Evolutionary conservation across 2,888 invertebrate species (phyloP).

Genomic region (Drosophila percnosoma): DNA sequence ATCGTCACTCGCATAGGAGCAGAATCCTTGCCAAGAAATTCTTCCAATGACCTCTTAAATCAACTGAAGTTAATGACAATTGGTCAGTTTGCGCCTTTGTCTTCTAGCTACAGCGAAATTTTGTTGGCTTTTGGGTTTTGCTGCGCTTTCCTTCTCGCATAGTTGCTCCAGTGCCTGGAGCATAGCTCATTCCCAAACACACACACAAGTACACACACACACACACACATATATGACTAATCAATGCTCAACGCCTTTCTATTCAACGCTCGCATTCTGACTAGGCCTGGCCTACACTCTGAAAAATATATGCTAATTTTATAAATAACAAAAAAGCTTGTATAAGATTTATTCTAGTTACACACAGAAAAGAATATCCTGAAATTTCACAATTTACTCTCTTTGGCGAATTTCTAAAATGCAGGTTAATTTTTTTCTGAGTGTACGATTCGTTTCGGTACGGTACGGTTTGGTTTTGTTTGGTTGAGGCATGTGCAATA

Average conservation of each 20-base stretch:
- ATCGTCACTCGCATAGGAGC: background rate
- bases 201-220: conserved; percentile 24
- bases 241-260: conserved; percentile 76
- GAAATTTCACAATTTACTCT: background rate
- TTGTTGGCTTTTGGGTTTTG: background rate
- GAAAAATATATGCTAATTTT: background rate
- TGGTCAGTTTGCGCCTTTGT: no score
- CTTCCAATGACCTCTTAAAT: background rate
- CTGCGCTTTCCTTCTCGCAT: conserved; percentile 32
- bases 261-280: conserved; percentile 41
- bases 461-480: conserved; percentile 3
- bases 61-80: background rate
- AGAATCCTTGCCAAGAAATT: background rate
- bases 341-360: background rate
- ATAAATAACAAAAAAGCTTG: background rate
- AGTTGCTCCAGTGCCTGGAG: conserved; percentile 27
- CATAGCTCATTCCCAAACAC: conserved; percentile 13
- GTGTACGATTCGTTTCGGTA: background rate
- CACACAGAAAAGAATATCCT: background rate
- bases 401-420: background rate
- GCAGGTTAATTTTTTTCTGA: background rate
- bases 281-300: conserved; percentile 18
- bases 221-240: conserved; percentile 67
- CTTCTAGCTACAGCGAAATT: background rate
- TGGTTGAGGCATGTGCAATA: conserved; percentile 44